Conservation (phyloP, 92 coral and sea anemone genomes). For the Bergia puertoricense region DNA sequence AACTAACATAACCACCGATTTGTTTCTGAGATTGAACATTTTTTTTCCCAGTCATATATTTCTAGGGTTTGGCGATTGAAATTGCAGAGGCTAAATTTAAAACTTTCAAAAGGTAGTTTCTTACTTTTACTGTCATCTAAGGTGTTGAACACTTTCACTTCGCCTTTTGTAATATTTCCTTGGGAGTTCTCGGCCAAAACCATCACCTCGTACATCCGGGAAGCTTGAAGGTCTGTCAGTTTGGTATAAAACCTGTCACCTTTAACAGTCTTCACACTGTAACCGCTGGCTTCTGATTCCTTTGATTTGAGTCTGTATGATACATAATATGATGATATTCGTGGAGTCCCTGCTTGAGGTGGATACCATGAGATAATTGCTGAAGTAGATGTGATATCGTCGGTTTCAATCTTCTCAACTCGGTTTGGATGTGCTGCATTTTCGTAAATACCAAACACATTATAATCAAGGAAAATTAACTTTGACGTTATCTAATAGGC, state of each 20-base stretch:
- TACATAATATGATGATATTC: not conserved
- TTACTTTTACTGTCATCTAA: slow-evolving; percentile 5
- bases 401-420: not conserved
- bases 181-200: slow-evolving; percentile 20
- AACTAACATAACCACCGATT: too few relatives aligned
- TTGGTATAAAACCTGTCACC: not conserved
- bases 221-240: not conserved
- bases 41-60: too few relatives aligned
- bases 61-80: too few relatives aligned
- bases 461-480: not conserved
- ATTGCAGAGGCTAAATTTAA: not conserved
- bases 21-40: too few relatives aligned
- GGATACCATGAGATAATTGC: slow-evolving; percentile 19
- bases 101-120: not conserved
- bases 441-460: not conserved
- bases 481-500: too few relatives aligned
- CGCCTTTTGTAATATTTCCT: slow-evolving; percentile 22
- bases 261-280: not conserved
- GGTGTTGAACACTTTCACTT: not conserved
- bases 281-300: not conserved
- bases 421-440: not conserved
- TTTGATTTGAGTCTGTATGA: slow-evolving; percentile 11
- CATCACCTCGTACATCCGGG: slow-evolving; percentile 4
- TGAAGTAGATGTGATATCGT: slow-evolving; percentile 31
- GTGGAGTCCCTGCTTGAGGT: slow-evolving; percentile 10